Percentiles rank a stretch among this genome's conserved stretches.
Conservation (phyloP, 2,888 invertebrate species). For the Auanema freiburgensis region DNA sequence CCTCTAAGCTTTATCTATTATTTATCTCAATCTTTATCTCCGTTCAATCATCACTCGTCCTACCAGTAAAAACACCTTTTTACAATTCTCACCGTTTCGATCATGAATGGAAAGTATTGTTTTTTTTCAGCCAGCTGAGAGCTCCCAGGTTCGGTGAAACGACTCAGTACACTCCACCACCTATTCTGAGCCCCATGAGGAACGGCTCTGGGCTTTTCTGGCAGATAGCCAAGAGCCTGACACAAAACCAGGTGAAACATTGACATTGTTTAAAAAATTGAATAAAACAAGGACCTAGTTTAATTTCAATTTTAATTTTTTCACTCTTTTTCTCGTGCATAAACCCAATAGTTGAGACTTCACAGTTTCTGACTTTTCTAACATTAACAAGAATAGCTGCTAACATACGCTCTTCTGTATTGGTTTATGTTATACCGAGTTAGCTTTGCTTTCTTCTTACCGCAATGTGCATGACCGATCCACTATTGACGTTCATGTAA, state of each 20-base stretch:
- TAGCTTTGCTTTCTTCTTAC: too few relatives aligned
- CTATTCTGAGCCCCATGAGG: conserved; percentile 88
- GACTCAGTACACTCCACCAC: conserved; percentile 81
- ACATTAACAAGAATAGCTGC: too few relatives aligned
- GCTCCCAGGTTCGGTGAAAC: conserved; percentile 28
- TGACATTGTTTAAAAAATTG: neutral
- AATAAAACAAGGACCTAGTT: too few relatives aligned
- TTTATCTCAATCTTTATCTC: too few relatives aligned
- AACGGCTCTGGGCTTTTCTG: conserved; percentile 83
- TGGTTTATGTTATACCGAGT: too few relatives aligned
- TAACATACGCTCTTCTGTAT: too few relatives aligned
- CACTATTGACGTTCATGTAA: too few relatives aligned
- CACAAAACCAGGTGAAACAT: conserved; percentile 15
- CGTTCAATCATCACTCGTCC: too few relatives aligned
- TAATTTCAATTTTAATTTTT: neutral
- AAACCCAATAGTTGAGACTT: neutral
- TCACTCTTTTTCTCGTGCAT: too few relatives aligned
- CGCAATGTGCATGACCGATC: too few relatives aligned
- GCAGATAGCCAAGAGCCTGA: conserved; percentile 47
- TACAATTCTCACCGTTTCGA: neutral
- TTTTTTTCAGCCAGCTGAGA: conserved; percentile 42
- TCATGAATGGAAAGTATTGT: neutral
- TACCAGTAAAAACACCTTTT: neutral
- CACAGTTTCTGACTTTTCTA: neutral
- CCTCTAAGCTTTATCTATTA: too few relatives aligned